Evolutionary conservation across 2,113 vertebrate genomes (phyloP), one percentile per base, ranked within the genome.

Genomic region (Triplophysa siluroides): DNA sequence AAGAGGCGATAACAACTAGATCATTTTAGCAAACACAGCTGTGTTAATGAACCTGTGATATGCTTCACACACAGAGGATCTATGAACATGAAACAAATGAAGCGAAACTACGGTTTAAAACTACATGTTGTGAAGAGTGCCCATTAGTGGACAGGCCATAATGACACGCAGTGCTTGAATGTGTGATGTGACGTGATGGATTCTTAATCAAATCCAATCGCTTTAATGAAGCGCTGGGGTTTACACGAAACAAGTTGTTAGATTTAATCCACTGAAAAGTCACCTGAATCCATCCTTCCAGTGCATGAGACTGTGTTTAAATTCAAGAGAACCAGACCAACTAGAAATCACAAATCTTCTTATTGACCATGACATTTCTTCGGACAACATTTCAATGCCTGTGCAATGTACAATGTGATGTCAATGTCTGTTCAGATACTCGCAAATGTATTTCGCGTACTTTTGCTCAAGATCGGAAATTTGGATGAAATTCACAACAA

Each of bases 61-160:
- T 9, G 19, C 0, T 10, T 21, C n/a, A 58, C 19, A 54, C 29
- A 38, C 33, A 1, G 52, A 58, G 19, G 19, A 58, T 47, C 47
- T 47, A 13, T 47, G 43, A 68, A 47, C n/a, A 47, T 45, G 19
- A 68, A 68, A 68, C 23, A 68, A 68, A 68, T 47, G 66, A 68
- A 68, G 66, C 43, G 23, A 68, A 68, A 14, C 41, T 8, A 2
- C n/a, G 8, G 14, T 26, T 1, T 50, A 33, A 67, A 26, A 45
- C 66, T 24, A 26, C 13, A 52, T 11, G 19, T 69, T 14, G 50
- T 8, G n/a, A 8, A 13, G 23, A 47, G 12, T 68, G 65, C 65
- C 47, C 43, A 24, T 68, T 68, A 68, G 14, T 9, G 43, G 43
- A 50, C 23, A 1, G 21, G 9, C 2, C 13, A 14, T 68, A 23